A percentile compares a stretch with the other conserved stretches of the same genome.
phyloP scores from a whole-genome alignment of 2,797 vertebrate genomes.

The Cyclura pinguis region DNA sequence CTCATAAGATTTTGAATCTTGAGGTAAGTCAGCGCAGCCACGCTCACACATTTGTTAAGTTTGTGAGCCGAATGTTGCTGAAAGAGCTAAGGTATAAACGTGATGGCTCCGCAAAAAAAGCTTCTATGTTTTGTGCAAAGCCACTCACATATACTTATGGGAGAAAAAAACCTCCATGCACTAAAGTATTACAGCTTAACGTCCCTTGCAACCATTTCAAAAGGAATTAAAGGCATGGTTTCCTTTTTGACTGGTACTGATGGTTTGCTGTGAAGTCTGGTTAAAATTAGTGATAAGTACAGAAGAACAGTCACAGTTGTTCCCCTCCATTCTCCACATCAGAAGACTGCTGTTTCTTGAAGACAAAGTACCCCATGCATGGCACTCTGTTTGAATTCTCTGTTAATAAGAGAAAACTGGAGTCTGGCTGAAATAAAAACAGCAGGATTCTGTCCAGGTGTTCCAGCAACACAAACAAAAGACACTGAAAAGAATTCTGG shows the following conservation, averaged over 20 bases:
- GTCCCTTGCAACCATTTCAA: not conserved
- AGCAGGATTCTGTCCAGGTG: constrained; percentile 13
- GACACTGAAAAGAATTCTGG: constrained; percentile 17
- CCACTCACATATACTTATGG: no score
- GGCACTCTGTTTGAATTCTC: not conserved
- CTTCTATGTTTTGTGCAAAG: no score
- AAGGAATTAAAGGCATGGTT: not conserved
- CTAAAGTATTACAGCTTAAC: not conserved
- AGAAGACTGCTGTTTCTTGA: not conserved
- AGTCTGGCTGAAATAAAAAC: constrained; percentile 23
- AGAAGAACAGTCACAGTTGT: not conserved
- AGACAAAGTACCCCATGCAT: not conserved
- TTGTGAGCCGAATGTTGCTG: no score
- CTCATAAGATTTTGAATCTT: no score
- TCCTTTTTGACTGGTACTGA: not conserved
- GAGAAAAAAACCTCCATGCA: no score
- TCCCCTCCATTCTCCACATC: constrained; percentile 16
- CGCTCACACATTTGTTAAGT: no score
- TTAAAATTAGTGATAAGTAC: not conserved
- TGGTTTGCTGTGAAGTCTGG: not conserved
- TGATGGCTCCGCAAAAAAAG: no score
- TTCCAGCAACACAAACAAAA: constrained; percentile 24
- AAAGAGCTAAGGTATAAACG: no score
- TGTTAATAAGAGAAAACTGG: constrained; percentile 35
- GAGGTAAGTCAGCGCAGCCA: no score